These are phyloP conservation scores for Sarcophaga carnaria DNA, from an alignment of 2,888 invertebrate species.

Conservation along the genomic window DNA sequence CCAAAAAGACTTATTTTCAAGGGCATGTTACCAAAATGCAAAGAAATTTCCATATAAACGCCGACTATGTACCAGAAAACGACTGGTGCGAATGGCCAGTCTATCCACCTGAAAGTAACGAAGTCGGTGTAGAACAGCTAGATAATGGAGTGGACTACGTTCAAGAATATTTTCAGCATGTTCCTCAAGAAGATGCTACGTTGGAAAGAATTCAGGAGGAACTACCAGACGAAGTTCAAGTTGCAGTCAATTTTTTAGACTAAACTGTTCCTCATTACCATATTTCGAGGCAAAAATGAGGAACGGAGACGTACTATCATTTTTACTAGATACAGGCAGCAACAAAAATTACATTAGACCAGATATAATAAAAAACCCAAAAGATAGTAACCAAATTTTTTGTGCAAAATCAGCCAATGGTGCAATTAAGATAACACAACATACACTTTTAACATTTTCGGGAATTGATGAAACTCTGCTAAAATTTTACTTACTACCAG, in stretches of 20 bases:
- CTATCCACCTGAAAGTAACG: not conserved
- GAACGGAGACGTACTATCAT: not conserved
- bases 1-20: not conserved
- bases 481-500: conserved; percentile 52
- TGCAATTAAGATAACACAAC: too few relatives aligned
- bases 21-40: not conserved
- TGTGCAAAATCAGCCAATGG: not conserved
- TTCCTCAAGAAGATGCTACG: not conserved
- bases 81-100: not conserved
- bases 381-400: conserved; percentile 4
- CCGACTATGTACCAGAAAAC: not conserved
- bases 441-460: not conserved
- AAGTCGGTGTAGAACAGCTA: not conserved
- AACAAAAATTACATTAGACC: not conserved
- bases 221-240: not conserved
- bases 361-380: too few relatives aligned
- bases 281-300: not conserved
- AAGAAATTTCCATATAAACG: not conserved
- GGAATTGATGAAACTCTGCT: not conserved
- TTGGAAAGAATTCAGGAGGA: too few relatives aligned
- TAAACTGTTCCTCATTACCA: too few relatives aligned
- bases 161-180: not conserved
- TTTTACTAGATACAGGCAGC: not conserved
- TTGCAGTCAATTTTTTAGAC: not conserved
- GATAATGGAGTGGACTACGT: not conserved